A percentile compares a stretch with the other conserved stretches of the same genome.
phyloP scores from a whole-genome alignment of 2,113 vertebrate genomes.

The Sinocyclocheilus grahami region DNA sequence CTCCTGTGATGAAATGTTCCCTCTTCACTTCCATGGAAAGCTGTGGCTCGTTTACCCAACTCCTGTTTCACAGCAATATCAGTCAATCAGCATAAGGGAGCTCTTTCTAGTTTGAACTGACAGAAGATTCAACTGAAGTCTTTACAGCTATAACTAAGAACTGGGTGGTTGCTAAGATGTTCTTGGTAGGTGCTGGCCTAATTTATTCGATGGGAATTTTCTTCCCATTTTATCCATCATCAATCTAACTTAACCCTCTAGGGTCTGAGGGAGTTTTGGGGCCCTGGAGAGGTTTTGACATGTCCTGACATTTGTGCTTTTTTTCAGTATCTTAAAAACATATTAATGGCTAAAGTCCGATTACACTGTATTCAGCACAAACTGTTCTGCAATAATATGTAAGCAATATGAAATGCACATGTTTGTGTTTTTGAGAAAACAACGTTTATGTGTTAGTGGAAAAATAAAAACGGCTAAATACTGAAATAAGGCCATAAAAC shows the following conservation, averaged over 20 bases:
- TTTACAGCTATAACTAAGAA: background rate
- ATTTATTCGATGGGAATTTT: background rate
- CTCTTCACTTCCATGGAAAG: conserved; percentile 4
- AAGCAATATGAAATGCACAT: too few relatives aligned
- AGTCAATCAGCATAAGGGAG: background rate
- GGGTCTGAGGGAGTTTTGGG: too few relatives aligned
- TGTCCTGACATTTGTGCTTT: too few relatives aligned
- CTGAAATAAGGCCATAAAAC: too few relatives aligned
- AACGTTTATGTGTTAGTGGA: too few relatives aligned
- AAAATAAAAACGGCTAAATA: too few relatives aligned
- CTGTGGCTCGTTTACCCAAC: background rate
- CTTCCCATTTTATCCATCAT: background rate
- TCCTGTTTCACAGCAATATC: background rate
- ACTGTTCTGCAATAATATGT: too few relatives aligned
- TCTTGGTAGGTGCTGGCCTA: background rate
- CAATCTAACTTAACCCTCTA: background rate
- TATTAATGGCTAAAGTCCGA: too few relatives aligned
- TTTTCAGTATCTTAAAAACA: too few relatives aligned
- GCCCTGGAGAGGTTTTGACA: too few relatives aligned
- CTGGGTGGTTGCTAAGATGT: background rate
- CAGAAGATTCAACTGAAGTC: background rate
- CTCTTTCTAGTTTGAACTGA: background rate
- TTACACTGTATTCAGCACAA: too few relatives aligned
- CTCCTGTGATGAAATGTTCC: background rate
- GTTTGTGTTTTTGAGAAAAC: too few relatives aligned